These are phyloP conservation scores for Anoncus sp. DNA, from an alignment of 2,888 invertebrate genomes.

Conservation along the genomic window DNA sequence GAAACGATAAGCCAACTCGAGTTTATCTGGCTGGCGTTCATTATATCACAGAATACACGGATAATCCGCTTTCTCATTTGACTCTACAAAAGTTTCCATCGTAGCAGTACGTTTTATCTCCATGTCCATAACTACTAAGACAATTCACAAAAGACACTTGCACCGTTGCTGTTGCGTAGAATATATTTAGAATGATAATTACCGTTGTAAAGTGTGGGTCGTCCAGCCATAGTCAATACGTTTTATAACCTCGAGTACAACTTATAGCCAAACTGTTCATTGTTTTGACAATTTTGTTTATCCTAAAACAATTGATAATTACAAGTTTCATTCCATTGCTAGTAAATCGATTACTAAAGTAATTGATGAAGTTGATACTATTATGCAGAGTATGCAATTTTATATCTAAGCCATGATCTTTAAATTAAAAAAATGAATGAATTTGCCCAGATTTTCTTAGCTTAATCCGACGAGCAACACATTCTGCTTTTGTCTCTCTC, in stretches of 20 bases:
- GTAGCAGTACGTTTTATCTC: conserved; percentile 38
- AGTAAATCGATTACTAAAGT: neutral
- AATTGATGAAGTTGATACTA: neutral
- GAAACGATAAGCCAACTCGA: conserved; percentile 27
- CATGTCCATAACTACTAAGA: conserved; percentile 21
- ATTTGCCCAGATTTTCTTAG: too few relatives aligned
- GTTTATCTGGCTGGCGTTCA: conserved; percentile 26
- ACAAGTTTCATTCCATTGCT: neutral
- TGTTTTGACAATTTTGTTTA: neutral
- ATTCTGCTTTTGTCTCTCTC: too few relatives aligned
- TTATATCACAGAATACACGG: conserved; percentile 18
- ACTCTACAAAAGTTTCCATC: conserved; percentile 48
- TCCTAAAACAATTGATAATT: neutral
- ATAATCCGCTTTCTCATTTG: conserved; percentile 55
- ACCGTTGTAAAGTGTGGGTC: neutral
- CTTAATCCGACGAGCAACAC: too few relatives aligned
- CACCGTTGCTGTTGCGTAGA: conserved; percentile 4
- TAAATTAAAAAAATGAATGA: too few relatives aligned
- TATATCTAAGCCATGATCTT: neutral
- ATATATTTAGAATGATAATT: conserved; percentile 13
- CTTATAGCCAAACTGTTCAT: neutral
- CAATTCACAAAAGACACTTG: conserved; percentile 41
- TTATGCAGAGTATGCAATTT: neutral
- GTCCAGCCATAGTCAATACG: neutral
- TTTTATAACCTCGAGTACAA: neutral